Evolutionary conservation across 2,888 invertebrate genomes (phyloP), one percentile per base, ranked within the genome.

Genomic region (Chrysina gloriosa): DNA sequence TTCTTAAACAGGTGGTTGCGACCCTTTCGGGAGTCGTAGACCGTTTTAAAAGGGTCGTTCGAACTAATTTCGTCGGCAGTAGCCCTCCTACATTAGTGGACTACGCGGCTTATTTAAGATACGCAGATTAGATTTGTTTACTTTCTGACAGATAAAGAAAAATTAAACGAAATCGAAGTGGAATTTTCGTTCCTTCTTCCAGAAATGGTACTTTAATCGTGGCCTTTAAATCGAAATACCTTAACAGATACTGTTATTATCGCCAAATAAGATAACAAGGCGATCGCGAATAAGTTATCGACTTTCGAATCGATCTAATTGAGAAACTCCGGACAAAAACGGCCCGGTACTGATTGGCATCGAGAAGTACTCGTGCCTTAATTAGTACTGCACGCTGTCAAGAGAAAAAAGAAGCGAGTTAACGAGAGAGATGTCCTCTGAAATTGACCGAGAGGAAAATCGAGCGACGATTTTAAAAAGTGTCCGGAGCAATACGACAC

Each of bases 1-100:
- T 54, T 54, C 54, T 54, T 54, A 54, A 54, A 54, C 54, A 54
- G 54, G 54, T 54, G 54, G 54, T 54, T 54, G 54, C 9, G 34
- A 54, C 34, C 54, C 34, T 34, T 21, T 34, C 21, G 54, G 21
- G 48, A 27, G 27, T 50, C 48, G 27, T 50, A 25, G 23, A 27
- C 25, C 48, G 27, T 50, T 50, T 50, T 50, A 50, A 50, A 50
- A 50, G 48, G 48, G 48, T 50, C 48, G 27, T 14, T 50, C 9
- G 48, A 50, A 50, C 25, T 50, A 50, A 50, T 50, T 50, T 50
- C 11, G 11, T 14, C 27, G 11, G 27, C 27, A 45, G 16, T 42
- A 42, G 42, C 42, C 42, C 42, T 42, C 19, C 7, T 42, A 14
- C 42, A 14, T 19, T 45, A 9, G 45, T 16, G 7, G 45, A 9